Conservation (phyloP, 23 tunicate genomes). For the Halocynthia roretzi region DNA sequence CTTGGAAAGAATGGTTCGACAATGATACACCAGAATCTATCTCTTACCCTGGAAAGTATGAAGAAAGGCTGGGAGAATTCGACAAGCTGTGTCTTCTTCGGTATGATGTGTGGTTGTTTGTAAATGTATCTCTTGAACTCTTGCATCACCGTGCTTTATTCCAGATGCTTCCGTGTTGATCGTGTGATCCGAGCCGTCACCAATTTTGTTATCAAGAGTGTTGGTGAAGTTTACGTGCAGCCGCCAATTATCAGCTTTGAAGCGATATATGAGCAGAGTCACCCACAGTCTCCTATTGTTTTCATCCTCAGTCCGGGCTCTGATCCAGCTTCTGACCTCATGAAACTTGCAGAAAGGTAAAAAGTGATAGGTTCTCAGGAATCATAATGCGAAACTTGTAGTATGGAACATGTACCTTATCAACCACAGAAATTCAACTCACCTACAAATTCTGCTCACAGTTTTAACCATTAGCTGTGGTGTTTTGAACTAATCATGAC, state of each 20-base stretch:
- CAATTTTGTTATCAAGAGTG: slow-evolving; percentile 85
- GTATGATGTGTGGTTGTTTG: slow-evolving; percentile 4
- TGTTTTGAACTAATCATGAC: no score
- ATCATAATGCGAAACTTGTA: neutral
- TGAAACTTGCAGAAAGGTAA: slow-evolving; percentile 93
- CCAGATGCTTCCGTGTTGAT: slow-evolving; percentile 99
- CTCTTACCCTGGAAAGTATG: slow-evolving; percentile 82
- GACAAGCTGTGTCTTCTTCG: slow-evolving; percentile 86
- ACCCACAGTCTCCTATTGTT: slow-evolving; percentile 96
- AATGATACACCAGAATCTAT: slow-evolving; percentile 91
- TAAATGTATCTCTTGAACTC: neutral
- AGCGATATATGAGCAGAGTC: slow-evolving; percentile 89
- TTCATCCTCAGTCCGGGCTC: slow-evolving; percentile 98
- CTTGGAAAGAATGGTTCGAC: slow-evolving; percentile 96
- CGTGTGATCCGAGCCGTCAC: slow-evolving; percentile 95
- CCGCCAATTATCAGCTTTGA: slow-evolving; percentile 99
- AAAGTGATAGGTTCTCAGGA: neutral
- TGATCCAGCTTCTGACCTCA: slow-evolving; percentile 95
- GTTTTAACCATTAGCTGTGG: no score
- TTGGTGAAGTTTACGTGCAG: slow-evolving; percentile 94
- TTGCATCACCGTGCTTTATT: neutral
- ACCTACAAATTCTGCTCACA: no score
- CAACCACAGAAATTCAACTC: no score
- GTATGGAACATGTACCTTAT: no score
- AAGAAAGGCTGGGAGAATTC: slow-evolving; percentile 68